Evolutionary conservation across 2,113 vertebrate genomes (phyloP).

Genomic region (Caranx melampygus): DNA sequence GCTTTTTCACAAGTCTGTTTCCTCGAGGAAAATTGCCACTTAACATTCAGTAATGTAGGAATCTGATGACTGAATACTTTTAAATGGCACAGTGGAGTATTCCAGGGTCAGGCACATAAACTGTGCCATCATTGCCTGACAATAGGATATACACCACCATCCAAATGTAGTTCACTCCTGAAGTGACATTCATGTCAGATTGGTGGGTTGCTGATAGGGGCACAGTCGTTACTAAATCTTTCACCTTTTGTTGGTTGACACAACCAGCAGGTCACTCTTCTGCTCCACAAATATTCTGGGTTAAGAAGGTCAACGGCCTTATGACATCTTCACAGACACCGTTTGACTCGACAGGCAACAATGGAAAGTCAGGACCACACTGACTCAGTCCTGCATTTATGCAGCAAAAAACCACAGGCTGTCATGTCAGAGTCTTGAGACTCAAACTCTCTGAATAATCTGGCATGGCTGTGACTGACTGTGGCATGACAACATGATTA

Average conservation of each 20-base stretch:
- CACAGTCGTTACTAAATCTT: not conserved
- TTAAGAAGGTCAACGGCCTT: not conserved
- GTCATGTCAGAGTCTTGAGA: not conserved
- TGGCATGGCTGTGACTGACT: not conserved
- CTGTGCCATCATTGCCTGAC: not conserved
- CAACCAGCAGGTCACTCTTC: not conserved
- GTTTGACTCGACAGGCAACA: not conserved
- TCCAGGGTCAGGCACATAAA: not conserved
- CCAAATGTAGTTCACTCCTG: not conserved
- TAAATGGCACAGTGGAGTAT: not conserved
- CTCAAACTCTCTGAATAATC: not conserved
- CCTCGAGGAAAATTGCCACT: not conserved
- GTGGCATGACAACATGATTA: not conserved
- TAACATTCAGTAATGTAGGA: not conserved
- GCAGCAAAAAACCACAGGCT: not conserved
- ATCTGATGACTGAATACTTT: no score
- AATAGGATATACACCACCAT: not conserved
- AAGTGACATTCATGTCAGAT: not conserved
- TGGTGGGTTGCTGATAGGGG: not conserved
- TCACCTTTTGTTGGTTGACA: constrained; percentile 1
- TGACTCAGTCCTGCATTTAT: not conserved
- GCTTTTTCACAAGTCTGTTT: not conserved
- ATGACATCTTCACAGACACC: not conserved
- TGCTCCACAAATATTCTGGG: not conserved
- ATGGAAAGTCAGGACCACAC: not conserved